Evolutionary conservation across 2,797 vertebrate genomes (phyloP), one percentile per base, ranked within the genome.

Genomic region (Geotrypetes seraphini): DNA sequence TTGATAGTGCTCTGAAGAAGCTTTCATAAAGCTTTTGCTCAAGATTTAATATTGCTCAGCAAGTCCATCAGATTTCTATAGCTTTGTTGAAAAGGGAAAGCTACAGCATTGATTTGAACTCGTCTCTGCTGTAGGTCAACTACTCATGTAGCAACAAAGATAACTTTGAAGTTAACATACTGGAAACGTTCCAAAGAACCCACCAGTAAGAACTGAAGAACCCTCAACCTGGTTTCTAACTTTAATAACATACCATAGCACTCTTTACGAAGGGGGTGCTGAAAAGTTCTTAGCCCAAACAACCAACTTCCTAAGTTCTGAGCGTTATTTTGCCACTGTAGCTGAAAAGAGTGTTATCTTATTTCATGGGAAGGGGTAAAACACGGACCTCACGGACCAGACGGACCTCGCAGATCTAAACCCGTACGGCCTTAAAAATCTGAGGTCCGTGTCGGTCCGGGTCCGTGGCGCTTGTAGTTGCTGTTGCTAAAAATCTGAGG

Each of bases 1-100:
- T 79, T 69, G 56, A 60, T 43, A 61, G 54, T 36, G 47, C 66
- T 69, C 57, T 47, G 36, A 58, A 63, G 59, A 63, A 45, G 4
- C 58, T 73, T 50, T 68, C 69, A 58, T 59, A 69, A 76, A 69
- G 53, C 56, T 56, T 59, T 38, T 65, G 36, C 56, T 61, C 43
- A 23, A 44, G 48, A 60, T 69, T 71, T 69, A 64, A 64, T 68
- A 61, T 60, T 46, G 26, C 59, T 61, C 10, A 2, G 32, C 11
- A 58, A 68, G 56, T 64, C 60, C 50, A 3, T 55, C 58, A 54
- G 61, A 60, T 66, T 58, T 54, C 29, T 36, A 16, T 5, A 46
- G 53, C 51, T 74, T 63, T 67, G 50, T 38, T 51, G 54, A 26
- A 54, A 39, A 43, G 22, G 36, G 45, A 41, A 60, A 43, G n/a